These are phyloP conservation scores for Lates japonicus DNA, from an alignment of 2,797 vertebrate species.

Conservation along the genomic window DNA sequence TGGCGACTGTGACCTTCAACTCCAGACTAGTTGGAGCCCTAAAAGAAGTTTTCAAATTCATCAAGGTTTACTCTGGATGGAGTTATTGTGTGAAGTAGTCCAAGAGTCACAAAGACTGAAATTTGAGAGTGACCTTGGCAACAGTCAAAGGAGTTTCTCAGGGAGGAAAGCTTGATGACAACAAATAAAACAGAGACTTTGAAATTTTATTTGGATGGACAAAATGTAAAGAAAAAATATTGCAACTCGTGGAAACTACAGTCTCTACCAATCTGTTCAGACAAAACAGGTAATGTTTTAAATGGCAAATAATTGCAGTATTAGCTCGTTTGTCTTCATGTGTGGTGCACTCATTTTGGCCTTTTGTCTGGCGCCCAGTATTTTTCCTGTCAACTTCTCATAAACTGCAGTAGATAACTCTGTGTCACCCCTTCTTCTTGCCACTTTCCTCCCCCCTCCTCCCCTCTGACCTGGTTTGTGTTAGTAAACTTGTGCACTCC, in stretches of 20 bases:
- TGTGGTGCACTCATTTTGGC: not conserved
- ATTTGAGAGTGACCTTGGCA: constrained; percentile 11
- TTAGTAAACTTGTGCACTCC: constrained; percentile 25
- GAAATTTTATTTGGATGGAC: not conserved
- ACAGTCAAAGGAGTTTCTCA: constrained; percentile 4
- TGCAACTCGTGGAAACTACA: not conserved
- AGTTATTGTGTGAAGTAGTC: not conserved
- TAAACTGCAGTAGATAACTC: not conserved
- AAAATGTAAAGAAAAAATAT: not conserved
- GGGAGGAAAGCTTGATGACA: not conserved
- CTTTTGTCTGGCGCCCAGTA: not conserved
- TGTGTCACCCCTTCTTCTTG: not conserved
- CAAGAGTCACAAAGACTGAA: constrained; percentile 19
- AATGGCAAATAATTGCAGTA: too few relatives aligned
- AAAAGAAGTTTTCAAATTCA: not conserved
- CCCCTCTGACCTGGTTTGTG: constrained; percentile 25
- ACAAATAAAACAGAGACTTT: not conserved
- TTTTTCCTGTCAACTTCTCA: not conserved
- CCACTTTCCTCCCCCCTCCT: not conserved
- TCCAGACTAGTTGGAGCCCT: constrained; percentile 19
- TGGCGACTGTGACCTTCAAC: not conserved
- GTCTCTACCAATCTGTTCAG: too few relatives aligned
- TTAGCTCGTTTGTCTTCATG: not conserved
- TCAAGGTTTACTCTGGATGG: not conserved
- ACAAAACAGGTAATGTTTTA: not conserved